Evolutionary conservation across 92 coral and sea anemone genomes (phyloP).

Genomic region (Parazoanthus darwini): DNA sequence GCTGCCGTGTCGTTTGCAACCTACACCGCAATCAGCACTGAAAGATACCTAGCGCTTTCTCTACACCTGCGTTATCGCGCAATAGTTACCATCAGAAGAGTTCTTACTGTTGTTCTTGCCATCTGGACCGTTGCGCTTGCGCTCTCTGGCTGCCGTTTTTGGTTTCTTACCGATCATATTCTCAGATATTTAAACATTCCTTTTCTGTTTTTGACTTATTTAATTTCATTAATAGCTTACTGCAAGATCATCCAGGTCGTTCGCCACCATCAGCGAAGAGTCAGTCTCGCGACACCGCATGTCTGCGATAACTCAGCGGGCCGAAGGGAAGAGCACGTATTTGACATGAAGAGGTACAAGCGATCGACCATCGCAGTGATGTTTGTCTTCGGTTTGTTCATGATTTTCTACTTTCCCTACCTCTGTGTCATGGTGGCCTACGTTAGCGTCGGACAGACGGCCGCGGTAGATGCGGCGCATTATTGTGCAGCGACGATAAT

Average conservation of each 20-base stretch:
- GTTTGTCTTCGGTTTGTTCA: constrained; percentile 46
- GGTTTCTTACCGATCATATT: constrained; percentile 6
- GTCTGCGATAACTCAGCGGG: not conserved
- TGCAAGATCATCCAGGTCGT: constrained; percentile 43
- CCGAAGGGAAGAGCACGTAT: not conserved
- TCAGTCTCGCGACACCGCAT: not conserved
- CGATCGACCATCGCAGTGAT: constrained; percentile 48
- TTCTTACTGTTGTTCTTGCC: not conserved
- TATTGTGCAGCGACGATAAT: constrained; percentile 43
- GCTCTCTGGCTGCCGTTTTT: constrained; percentile 8
- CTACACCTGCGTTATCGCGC: constrained; percentile 16
- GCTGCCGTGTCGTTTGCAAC: not conserved
- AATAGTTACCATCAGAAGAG: constrained; percentile 2
- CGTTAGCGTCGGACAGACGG: constrained; percentile 37
- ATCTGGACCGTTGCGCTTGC: not conserved
- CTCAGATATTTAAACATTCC: constrained; percentile 23
- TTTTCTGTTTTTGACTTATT: not conserved
- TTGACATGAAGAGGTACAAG: constrained; percentile 39
- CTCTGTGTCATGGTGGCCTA: constrained; percentile 39
- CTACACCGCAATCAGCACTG: constrained; percentile 7
- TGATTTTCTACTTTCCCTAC: constrained; percentile 35
- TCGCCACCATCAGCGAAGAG: constrained; percentile 37
- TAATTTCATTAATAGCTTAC: constrained; percentile 27
- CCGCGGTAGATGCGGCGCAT: constrained; percentile 42
- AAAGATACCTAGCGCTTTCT: constrained; percentile 3